These are phyloP conservation scores for Drosophila incognita DNA, from an alignment of 2,888 invertebrate genomes.

Conservation along the genomic window DNA sequence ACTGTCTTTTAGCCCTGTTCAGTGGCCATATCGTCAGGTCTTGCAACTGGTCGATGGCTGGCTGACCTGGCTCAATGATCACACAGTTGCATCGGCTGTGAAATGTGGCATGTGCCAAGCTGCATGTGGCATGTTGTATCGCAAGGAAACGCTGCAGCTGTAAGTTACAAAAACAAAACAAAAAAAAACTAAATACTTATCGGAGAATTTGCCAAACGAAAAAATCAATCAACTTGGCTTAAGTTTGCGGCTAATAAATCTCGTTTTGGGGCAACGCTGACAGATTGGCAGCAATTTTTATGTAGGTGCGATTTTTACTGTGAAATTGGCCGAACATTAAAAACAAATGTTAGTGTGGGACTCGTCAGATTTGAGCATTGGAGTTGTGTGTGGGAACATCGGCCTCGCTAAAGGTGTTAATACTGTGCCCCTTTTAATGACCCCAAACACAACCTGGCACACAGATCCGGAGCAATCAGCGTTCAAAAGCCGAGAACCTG, in stretches of 20 bases:
- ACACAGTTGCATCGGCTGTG: constrained; percentile 21
- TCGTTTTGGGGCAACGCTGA: constrained; percentile 27
- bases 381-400: constrained; percentile 46
- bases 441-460: constrained; percentile 2
- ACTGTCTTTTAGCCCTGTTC: constrained; percentile 54
- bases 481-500: constrained; percentile 66
- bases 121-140: constrained; percentile 12
- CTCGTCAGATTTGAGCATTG: neutral
- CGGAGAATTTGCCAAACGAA: constrained; percentile 22
- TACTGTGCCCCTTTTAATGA: constrained; percentile 50
- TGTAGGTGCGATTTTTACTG: constrained; percentile 59
- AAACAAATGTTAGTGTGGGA: constrained; percentile 36
- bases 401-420: constrained; percentile 59
- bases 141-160: constrained; percentile 1
- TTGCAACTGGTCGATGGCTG: constrained; percentile 29
- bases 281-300: constrained; percentile 49
- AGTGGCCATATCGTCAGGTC: constrained; percentile 37
- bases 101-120: constrained; percentile 2
- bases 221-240: constrained; percentile 56
- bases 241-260: constrained; percentile 36
- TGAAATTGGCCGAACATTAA: constrained; percentile 47
- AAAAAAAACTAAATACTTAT: constrained; percentile 4
- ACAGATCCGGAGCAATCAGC: constrained; percentile 62
- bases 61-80: constrained; percentile 20
- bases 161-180: constrained; percentile 9